Conservation (phyloP, 2,888 invertebrate species). For the Gonocerus acuteangulatus region DNA sequence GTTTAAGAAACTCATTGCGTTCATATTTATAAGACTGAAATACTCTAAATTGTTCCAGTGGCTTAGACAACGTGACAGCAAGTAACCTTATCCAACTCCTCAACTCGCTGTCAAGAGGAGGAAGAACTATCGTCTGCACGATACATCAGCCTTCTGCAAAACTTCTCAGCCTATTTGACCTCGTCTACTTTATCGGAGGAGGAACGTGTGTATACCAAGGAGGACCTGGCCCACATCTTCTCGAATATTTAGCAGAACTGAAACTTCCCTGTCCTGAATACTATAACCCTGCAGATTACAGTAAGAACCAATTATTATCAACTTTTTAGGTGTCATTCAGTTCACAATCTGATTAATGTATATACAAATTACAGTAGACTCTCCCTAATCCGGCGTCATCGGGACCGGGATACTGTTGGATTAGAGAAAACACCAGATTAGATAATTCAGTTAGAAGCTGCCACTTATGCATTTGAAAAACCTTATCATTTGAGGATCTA, state of each 20-base stretch:
- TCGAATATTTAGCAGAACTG: slow-evolving; percentile 52
- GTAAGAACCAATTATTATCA: too few species aligned
- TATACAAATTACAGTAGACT: too few species aligned
- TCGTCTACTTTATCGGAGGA: slow-evolving; percentile 57
- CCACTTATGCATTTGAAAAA: too few species aligned
- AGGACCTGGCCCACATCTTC: slow-evolving; percentile 54
- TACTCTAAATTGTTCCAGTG: too few species aligned
- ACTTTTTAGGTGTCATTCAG: not conserved
- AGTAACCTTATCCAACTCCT: slow-evolving; percentile 54
- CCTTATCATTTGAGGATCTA: too few species aligned
- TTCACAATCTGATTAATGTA: not conserved
- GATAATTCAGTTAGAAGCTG: too few species aligned
- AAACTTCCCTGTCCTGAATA: slow-evolving; percentile 55
- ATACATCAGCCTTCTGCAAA: slow-evolving; percentile 64
- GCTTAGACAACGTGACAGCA: slow-evolving; percentile 59
- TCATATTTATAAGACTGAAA: too few species aligned
- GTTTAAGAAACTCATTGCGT: too few species aligned
- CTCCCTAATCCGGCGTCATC: too few species aligned
- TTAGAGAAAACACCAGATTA: too few species aligned
- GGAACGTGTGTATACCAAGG: slow-evolving; percentile 61
- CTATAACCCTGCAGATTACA: slow-evolving; percentile 63
- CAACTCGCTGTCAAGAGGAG: slow-evolving; percentile 53
- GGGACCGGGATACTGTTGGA: too few species aligned
- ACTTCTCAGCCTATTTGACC: slow-evolving; percentile 56
- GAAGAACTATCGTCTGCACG: slow-evolving; percentile 61